Percentiles rank a stretch among this genome's conserved stretches.
phyloP scores from a whole-genome alignment of 2,888 invertebrate genomes.

The Oegoconia quadripuncta region DNA sequence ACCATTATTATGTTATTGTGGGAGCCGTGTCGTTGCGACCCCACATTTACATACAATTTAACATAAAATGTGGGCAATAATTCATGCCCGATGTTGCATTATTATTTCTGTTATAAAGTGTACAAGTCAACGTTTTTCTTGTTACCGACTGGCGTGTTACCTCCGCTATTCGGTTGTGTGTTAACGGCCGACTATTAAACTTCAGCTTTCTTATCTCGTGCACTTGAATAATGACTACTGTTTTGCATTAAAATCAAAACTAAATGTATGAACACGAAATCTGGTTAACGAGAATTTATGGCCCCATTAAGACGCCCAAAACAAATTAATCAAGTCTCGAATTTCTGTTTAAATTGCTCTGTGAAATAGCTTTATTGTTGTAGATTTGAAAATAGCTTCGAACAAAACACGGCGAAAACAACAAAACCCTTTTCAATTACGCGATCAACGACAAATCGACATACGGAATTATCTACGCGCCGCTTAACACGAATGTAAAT shows the following conservation, averaged over 20 bases:
- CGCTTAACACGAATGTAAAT: constrained; percentile 64
- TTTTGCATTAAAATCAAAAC: constrained; percentile 44
- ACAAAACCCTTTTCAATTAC: constrained; percentile 39
- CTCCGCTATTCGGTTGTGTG: constrained; percentile 46
- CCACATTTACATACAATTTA: constrained; percentile 77
- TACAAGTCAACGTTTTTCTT: constrained; percentile 65
- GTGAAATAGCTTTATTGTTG: constrained; percentile 19
- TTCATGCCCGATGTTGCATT: constrained; percentile 68
- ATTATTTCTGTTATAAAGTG: constrained; percentile 76
- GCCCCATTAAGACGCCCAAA: constrained; percentile 37
- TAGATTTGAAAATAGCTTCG: constrained; percentile 14
- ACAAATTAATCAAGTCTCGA: constrained; percentile 41
- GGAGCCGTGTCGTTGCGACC: constrained; percentile 70
- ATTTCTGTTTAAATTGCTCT: constrained; percentile 37
- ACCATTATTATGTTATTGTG: constrained; percentile 79
- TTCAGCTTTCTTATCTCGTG: constrained; percentile 43
- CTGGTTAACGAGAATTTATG: constrained; percentile 42
- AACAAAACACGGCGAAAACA: constrained; percentile 42
- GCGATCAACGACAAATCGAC: constrained; percentile 55
- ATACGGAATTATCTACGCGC: constrained; percentile 55
- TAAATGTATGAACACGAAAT: constrained; percentile 34
- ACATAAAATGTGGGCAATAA: constrained; percentile 77
- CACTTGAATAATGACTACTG: constrained; percentile 41
- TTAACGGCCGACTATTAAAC: constrained; percentile 51
- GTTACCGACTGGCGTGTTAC: constrained; percentile 58